Conservation (phyloP, 2,113 vertebrate genomes). For the Hemiscyllium ocellatum region DNA sequence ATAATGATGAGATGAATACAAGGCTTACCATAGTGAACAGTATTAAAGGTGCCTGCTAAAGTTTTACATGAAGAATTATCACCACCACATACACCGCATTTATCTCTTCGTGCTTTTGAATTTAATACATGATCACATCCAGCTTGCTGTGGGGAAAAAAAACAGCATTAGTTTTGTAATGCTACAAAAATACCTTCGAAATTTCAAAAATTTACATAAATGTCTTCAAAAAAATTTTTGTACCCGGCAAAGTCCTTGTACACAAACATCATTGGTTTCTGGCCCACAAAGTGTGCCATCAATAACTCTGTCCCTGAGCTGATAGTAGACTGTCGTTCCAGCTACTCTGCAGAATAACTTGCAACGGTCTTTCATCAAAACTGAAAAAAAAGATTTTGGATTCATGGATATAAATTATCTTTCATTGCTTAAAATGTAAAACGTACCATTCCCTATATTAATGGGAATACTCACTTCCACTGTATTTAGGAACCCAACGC, state of each 20-base stretch:
- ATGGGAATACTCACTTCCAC: slow-evolving; percentile 79
- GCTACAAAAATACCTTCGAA: slow-evolving; percentile 29
- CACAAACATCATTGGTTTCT: slow-evolving; percentile 93
- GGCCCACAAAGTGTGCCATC: slow-evolving; percentile 94
- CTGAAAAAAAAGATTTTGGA: slow-evolving; percentile 51
- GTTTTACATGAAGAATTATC: slow-evolving; percentile 98
- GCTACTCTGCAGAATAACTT: slow-evolving; percentile 95
- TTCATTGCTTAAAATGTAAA: rapidly evolving
- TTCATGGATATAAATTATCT: neutral
- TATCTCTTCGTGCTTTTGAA: slow-evolving; percentile 96
- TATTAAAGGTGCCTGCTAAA: slow-evolving; percentile 86
- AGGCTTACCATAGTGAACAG: slow-evolving; percentile 84
- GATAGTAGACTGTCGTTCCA: slow-evolving; percentile 89
- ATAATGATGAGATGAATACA: neutral
- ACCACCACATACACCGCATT: slow-evolving; percentile 93
- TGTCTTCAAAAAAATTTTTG: slow-evolving; percentile 36
- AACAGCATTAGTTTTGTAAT: slow-evolving; percentile 40
- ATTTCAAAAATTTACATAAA: neutral
- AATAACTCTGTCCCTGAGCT: slow-evolving; percentile 89
- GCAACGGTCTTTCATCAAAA: slow-evolving; percentile 95
- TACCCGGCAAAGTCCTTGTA: slow-evolving; percentile 95
- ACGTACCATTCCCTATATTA: neutral
- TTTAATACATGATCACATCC: slow-evolving; percentile 96
- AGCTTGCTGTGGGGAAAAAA: slow-evolving; percentile 77
- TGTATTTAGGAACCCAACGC: slow-evolving; percentile 98